These are phyloP conservation scores for Pomatostomus ruficeps DNA, from an alignment of 2,113 vertebrate genomes.

Conservation along the genomic window DNA sequence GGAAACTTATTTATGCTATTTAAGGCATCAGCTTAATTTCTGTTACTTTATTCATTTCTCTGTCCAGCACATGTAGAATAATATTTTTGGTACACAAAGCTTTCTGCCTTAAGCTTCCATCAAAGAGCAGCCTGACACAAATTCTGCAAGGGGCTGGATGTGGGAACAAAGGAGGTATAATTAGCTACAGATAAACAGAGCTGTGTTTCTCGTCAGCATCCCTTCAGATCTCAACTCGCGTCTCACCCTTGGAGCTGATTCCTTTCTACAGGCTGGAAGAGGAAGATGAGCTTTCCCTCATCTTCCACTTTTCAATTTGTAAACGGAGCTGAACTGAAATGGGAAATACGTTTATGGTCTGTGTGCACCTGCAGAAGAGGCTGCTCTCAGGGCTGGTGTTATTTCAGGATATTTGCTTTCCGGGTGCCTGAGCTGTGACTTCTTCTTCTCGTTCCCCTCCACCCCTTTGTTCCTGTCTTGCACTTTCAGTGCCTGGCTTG, in stretches of 20 bases:
- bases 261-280: not conserved
- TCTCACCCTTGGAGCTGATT: not conserved
- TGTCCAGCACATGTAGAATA: not conserved
- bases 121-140: constrained; percentile 32
- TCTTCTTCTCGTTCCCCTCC: not conserved
- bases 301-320: not conserved
- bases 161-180: constrained; percentile 54
- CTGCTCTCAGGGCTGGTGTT: not conserved
- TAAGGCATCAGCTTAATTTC: not conserved
- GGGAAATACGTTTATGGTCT: not conserved
- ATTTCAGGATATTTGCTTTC: not conserved
- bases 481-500: not conserved
- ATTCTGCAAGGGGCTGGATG: not conserved
- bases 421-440: not conserved
- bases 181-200: constrained; percentile 47
- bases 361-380: constrained; percentile 18
- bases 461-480: not conserved
- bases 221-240: not conserved
- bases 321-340: not conserved
- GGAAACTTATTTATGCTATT: not conserved
- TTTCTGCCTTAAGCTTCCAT: constrained; percentile 3
- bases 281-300: not conserved
- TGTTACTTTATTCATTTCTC: not conserved
- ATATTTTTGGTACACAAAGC: not conserved
- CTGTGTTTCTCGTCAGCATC: not conserved